Conservation (phyloP, 2,888 invertebrate species). For the Acanthococcus lagerstroemiae region DNA sequence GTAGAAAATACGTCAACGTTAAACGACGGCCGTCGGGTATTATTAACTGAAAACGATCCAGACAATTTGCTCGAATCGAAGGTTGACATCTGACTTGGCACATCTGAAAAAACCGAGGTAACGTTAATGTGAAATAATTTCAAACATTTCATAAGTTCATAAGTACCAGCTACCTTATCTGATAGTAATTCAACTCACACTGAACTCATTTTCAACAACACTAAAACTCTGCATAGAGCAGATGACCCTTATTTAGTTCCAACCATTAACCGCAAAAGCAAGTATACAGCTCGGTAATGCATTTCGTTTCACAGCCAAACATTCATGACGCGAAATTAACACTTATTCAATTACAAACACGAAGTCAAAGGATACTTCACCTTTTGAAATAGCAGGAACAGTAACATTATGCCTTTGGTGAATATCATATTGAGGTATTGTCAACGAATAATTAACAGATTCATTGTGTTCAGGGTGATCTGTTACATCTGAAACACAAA, state of each 20-base stretch:
- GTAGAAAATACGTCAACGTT: constrained; percentile 21
- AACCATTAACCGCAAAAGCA: not conserved
- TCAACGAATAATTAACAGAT: constrained; percentile 5
- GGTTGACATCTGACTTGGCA: constrained; percentile 5
- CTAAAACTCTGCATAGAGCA: not conserved
- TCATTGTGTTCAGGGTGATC: not conserved
- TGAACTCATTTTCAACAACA: not conserved
- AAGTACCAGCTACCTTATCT: not conserved
- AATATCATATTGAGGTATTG: constrained; percentile 6
- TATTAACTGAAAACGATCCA: constrained; percentile 11
- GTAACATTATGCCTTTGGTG: constrained; percentile 26
- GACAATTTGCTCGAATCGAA: constrained; percentile 7
- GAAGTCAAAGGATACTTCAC: too few relatives aligned
- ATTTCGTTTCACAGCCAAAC: too few relatives aligned
- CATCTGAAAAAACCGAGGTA: constrained; percentile 1
- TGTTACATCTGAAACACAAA: not conserved
- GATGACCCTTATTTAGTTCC: not conserved
- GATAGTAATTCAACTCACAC: not conserved
- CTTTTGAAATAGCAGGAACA: constrained; percentile 15
- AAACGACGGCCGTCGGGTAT: constrained; percentile 15
- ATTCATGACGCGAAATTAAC: too few relatives aligned
- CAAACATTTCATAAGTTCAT: not conserved
- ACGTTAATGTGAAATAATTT: not conserved
- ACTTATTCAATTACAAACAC: too few relatives aligned
- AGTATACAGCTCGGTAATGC: too few relatives aligned